Conservation (phyloP, 2,113 vertebrate species). For the Alectura lathami region DNA sequence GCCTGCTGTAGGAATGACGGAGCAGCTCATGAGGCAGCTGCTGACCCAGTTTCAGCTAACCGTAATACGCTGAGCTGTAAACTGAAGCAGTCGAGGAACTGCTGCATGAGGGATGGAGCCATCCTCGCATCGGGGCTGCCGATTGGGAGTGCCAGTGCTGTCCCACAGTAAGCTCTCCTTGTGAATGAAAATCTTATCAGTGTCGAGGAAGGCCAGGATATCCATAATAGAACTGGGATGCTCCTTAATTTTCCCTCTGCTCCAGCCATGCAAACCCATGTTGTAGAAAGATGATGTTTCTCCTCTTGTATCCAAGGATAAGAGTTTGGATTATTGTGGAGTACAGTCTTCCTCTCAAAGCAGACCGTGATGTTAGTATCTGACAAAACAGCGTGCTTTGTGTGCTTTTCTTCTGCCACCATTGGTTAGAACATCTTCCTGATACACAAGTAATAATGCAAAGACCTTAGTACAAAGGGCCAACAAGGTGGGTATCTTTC, state of each 20-base stretch:
- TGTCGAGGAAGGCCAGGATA: background rate
- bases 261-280: rapidly evolving
- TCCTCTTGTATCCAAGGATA: background rate
- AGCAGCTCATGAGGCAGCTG: conserved; percentile 43
- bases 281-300: background rate
- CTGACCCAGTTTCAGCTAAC: conserved; percentile 64
- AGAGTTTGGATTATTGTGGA: background rate
- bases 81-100: conserved; percentile 21
- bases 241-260: background rate
- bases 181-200: background rate
- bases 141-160: background rate
- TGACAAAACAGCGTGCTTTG: background rate
- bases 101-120: background rate
- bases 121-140: background rate
- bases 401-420: background rate
- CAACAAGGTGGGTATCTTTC: rapidly evolving
- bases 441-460: background rate
- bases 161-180: background rate
- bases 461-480: background rate
- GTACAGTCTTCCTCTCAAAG: background rate
- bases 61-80: conserved; percentile 16
- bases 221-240: background rate
- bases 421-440: background rate
- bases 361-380: background rate
- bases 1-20: background rate